Evolutionary conservation across 2,113 vertebrate genomes (phyloP).

Genomic region (Antechinus stuartii): DNA sequence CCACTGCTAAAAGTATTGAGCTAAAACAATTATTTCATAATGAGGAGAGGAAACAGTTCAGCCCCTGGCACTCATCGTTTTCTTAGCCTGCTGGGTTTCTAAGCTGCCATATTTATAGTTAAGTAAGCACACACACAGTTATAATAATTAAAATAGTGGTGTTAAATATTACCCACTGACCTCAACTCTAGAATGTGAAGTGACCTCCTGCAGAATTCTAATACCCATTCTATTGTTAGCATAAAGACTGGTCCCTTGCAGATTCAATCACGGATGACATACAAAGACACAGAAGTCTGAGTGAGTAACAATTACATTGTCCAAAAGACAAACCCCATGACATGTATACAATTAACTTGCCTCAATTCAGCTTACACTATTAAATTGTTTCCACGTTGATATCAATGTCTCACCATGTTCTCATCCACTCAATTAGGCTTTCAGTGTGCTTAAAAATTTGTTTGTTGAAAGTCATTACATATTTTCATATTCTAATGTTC

Average conservation of each 20-base stretch:
- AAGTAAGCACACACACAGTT: background rate
- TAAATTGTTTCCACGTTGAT: background rate
- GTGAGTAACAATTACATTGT: background rate
- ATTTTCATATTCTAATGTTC: slow-evolving; percentile 27
- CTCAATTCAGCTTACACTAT: background rate
- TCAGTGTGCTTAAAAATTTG: background rate
- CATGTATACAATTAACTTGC: background rate
- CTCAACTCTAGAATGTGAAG: background rate
- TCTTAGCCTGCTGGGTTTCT: background rate
- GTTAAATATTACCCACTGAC: background rate
- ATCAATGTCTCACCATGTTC: background rate
- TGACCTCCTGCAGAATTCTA: background rate
- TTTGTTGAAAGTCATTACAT: slow-evolving; percentile 20
- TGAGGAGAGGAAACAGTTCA: background rate
- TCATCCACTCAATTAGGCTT: background rate
- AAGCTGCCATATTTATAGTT: too few species aligned
- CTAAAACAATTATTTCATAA: background rate
- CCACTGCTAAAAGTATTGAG: background rate
- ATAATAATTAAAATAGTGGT: background rate
- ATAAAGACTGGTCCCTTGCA: background rate
- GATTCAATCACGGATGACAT: background rate
- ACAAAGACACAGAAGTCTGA: background rate
- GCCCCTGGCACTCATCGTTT: background rate
- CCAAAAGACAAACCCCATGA: background rate
- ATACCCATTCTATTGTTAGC: background rate